These are phyloP conservation scores for Mayetiola destructor DNA, from an alignment of 2,888 invertebrate genomes.

Conservation along the genomic window DNA sequence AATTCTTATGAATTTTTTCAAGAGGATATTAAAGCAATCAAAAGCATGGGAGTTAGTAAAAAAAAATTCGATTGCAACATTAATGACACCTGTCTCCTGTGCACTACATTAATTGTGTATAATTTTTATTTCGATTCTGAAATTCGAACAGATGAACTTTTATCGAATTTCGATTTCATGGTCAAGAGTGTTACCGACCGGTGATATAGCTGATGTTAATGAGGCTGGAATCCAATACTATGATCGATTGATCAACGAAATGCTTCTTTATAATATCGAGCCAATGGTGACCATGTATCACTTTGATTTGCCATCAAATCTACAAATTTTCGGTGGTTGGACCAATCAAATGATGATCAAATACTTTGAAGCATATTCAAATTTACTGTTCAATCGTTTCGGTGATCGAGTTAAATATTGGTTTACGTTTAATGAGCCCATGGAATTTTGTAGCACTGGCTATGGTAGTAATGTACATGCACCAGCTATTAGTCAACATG, in stretches of 20 bases:
- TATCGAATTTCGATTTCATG: conserved; percentile 44
- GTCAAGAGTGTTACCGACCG: conserved; percentile 45
- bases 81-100: too few species aligned
- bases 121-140: not conserved
- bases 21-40: conserved; percentile 41
- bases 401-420: conserved; percentile 39
- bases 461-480: conserved; percentile 31
- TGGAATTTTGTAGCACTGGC: conserved; percentile 32
- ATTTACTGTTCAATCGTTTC: conserved; percentile 37
- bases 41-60: conserved; percentile 21
- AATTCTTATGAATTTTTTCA: conserved; percentile 45
- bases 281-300: conserved; percentile 49
- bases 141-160: conserved; percentile 24
- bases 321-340: conserved; percentile 46
- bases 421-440: conserved; percentile 46
- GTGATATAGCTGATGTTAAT: conserved; percentile 39
- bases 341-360: conserved; percentile 38
- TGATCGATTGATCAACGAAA: conserved; percentile 45
- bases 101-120: too few species aligned
- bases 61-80: too few species aligned
- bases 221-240: conserved; percentile 48
- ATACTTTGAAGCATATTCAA: conserved; percentile 43
- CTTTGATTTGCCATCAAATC: conserved; percentile 43
- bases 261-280: conserved; percentile 40
- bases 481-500: conserved; percentile 33